Base-by-base conservation (phyloP, 2,113 vertebrate species). In the Anser brachyrhynchus region DNA sequence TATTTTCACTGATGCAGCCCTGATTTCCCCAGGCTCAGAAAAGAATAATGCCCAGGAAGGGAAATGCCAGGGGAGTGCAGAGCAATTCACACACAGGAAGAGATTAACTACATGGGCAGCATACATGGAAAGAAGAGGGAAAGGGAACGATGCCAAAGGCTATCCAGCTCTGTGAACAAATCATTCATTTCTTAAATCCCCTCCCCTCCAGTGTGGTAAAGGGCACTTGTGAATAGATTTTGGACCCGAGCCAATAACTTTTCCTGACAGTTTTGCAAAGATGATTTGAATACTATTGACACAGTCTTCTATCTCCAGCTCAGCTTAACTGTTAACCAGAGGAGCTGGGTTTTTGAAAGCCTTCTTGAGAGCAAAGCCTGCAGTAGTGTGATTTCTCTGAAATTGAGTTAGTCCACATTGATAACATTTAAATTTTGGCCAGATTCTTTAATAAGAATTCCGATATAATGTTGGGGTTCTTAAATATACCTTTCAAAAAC, bases 361-460 rank as follows among this genome's bases (percentile, higher is more conserved):
- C 43, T 73, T 46, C 72, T 44, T 54, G 55, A 58, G 54, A 31
- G 33, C 37, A 86, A 84, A 76, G 15, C 62, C 44, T 58, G 13
- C 9, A 21, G 7, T 54, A 1, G 0, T 15, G 62, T n/a, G 51
- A 14, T 59, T 87, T 87, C 70, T 54, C 29, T 66, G 59, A 18
- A 90, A 31, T n/a, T 72, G 26, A 62, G 11, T 92, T 54, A 51
- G 51, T 57, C 58, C 52, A 11, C 4, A 17, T 44, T 61, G 46
- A 52, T 2, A 3, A 11, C 2, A 62, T 33, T 43, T 87, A 37
- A 33, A 51, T 87, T 92, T 82, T 94, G 41, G 41, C n/a, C 55
- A 55, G 18, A 10, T 14, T 85, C 46, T 90, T 93, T 46, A 87
- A 44, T 58, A 91, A 92, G 71, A 90, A 92, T 80, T 92, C 67